Base-by-base conservation (phyloP, 2,113 vertebrate species). In the Boleophthalmus pectinirostris region DNA sequence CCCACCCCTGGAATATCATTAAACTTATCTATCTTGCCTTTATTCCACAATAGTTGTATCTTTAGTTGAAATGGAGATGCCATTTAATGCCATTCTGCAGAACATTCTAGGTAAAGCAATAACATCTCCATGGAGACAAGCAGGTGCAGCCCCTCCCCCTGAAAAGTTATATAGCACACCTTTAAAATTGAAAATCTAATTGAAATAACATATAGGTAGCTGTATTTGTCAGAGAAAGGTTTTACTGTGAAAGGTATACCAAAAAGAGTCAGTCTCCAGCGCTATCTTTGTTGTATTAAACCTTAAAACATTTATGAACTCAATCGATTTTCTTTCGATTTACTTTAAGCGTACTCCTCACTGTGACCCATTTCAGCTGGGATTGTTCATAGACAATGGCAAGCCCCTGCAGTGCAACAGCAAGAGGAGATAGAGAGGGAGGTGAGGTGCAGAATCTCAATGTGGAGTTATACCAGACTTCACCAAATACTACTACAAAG, bases 271-370 rank as follows among this genome's bases (percentile, higher is more conserved):
- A 18, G 24, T 60, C 57, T 3, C 14, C 15, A 14, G 24, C 15
- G 58, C 25, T 8, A 6, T 64, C 29, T 11, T 18, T 64, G 15
- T 64, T 64, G 29, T 13, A 14, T 13, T 23, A 58, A 23, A 23
- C 23, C 23, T 24, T 64, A 64, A 38, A 38, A 63, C 60, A 63
- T 63, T 63, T 35, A 63, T 63, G 57, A 63, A 18, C 24, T 61
- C 24, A 29, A 61, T 61, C 15, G 58, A 61, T 61, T 61, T 33
- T 61, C 58, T 33, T 29, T 25, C 24, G 29, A 61, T 29, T 29
- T 3, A 38, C 29, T 63, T 63, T 38, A 38, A 63, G 9, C 33
- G 25, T 20, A n/a, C 29, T 63, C 29, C 8, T 64, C 61, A 38
- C 33, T 33, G 29, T 38, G 61, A 64, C 61, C 61, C 33, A 64